Evolutionary conservation across 2,888 invertebrate species (phyloP).

Genomic region (Drosophila testacea): DNA sequence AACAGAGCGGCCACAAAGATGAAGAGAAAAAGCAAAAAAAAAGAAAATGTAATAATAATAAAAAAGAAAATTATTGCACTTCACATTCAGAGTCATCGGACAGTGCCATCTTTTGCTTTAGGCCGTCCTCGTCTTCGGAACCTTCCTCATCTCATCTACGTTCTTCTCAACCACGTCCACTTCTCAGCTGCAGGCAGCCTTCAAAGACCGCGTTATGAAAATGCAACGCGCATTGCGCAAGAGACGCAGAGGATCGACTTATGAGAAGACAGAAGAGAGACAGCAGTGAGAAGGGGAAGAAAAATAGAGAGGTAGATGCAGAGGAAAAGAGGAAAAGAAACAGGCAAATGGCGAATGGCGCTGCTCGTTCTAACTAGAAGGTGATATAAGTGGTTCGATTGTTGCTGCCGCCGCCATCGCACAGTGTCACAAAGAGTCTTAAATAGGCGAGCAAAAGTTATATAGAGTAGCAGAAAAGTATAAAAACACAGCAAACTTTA

Average conservation of each 20-base stretch:
- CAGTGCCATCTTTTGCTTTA: conserved; percentile 79
- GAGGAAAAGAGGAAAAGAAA: neutral
- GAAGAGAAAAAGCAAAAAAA: conserved; percentile 37
- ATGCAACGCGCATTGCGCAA: conserved; percentile 72
- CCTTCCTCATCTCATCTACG: conserved; percentile 4
- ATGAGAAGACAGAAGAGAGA: conserved; percentile 9
- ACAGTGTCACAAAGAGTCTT: conserved; percentile 43
- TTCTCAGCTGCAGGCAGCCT: conserved; percentile 26
- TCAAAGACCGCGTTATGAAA: conserved; percentile 69
- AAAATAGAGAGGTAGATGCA: neutral
- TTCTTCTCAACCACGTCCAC: conserved; percentile 1
- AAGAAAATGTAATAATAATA: conserved; percentile 77
- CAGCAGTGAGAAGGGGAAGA: neutral
- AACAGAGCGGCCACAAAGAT: conserved; percentile 38
- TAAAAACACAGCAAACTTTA: too few relatives aligned
- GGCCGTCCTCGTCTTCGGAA: conserved; percentile 41
- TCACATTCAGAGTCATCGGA: conserved; percentile 80
- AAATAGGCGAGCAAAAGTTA: neutral
- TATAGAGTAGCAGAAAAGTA: neutral
- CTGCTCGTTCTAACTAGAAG: conserved; percentile 83
- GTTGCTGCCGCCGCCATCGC: conserved; percentile 70
- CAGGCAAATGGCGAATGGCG: conserved; percentile 44
- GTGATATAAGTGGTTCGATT: conserved; percentile 85
- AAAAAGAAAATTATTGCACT: conserved; percentile 80
- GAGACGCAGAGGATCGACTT: conserved; percentile 26